Conservation (phyloP, 2,113 vertebrate genomes). For the Smithornis capensis region DNA sequence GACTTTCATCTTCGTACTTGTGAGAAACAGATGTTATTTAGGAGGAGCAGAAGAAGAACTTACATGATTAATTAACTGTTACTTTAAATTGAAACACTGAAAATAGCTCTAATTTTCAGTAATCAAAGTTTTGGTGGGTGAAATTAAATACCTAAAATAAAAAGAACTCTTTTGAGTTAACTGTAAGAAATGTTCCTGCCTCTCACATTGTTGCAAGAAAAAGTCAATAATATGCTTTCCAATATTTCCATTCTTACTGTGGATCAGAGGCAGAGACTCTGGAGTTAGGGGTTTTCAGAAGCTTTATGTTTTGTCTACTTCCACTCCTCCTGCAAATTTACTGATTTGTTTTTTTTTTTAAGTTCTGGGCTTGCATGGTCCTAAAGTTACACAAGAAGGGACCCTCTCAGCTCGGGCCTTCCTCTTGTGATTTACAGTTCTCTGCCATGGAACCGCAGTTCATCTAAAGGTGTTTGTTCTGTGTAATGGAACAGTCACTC, state of each 20-base stretch:
- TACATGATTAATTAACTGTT: constrained; percentile 25
- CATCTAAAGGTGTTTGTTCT: neutral
- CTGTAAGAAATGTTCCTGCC: neutral
- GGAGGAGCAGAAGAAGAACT: constrained; percentile 49
- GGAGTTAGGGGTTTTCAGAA: neutral
- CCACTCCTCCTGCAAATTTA: neutral
- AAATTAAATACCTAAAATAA: neutral
- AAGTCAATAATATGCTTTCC: neutral
- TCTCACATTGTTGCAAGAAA: neutral
- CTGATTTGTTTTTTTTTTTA: neutral
- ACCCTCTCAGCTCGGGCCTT: neutral
- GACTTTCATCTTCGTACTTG: constrained; percentile 18
- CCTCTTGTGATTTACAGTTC: neutral
- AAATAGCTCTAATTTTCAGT: constrained; percentile 16
- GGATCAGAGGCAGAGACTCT: neutral
- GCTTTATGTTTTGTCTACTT: neutral
- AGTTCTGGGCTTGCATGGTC: neutral
- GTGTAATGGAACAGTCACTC: neutral
- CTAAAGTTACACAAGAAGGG: neutral
- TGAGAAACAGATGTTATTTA: constrained; percentile 59
- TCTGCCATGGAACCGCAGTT: neutral
- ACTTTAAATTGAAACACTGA: constrained; percentile 7
- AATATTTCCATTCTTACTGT: neutral
- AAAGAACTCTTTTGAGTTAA: neutral
- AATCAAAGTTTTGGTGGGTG: neutral